Percentiles rank a stretch among this genome's conserved stretches.
These are phyloP conservation scores for Bombus huntii DNA, from an alignment of 1,140 invertebrate genomes.

Conservation along the genomic window DNA sequence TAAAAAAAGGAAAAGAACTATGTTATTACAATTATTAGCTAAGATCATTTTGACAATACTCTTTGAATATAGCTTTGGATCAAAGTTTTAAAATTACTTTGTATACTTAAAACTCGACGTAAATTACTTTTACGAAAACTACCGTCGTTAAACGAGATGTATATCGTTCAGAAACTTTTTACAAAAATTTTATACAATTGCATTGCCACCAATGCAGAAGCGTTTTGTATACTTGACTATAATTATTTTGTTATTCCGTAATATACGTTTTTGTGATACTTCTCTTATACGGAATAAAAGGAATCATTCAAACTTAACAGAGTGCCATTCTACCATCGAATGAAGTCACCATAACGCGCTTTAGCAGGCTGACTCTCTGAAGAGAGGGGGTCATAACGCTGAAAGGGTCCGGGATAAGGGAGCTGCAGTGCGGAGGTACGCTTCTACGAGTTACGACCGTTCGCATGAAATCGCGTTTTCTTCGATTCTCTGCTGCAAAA, in stretches of 20 bases:
- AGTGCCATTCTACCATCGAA: background rate
- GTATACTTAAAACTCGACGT: conserved; percentile 17
- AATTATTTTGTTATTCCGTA: background rate
- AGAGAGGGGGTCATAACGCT: conserved; percentile 6
- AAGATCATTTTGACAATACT: conserved; percentile 56
- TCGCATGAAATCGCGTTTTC: background rate
- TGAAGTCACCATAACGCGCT: background rate
- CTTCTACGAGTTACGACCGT: conserved; percentile 5
- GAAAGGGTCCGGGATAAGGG: conserved; percentile 21
- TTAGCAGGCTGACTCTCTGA: background rate
- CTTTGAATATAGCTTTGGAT: conserved; percentile 2
- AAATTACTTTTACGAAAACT: background rate
- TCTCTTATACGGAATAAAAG: conserved; percentile 39
- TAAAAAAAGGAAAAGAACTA: conserved; percentile 2
- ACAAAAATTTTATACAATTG: conserved; percentile 11
- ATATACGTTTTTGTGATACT: conserved; percentile 55
- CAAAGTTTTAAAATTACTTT: background rate
- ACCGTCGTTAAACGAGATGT: background rate
- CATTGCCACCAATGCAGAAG: background rate
- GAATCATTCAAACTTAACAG: background rate
- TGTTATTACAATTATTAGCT: conserved; percentile 51
- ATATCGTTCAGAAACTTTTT: background rate
- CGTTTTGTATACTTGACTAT: background rate
- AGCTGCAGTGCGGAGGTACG: conserved; percentile 20
- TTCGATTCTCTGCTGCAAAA: background rate